Base-by-base conservation (phyloP, 30 jellyfish, hydroid and myxozoan genomes). In the Mastigias papua region DNA sequence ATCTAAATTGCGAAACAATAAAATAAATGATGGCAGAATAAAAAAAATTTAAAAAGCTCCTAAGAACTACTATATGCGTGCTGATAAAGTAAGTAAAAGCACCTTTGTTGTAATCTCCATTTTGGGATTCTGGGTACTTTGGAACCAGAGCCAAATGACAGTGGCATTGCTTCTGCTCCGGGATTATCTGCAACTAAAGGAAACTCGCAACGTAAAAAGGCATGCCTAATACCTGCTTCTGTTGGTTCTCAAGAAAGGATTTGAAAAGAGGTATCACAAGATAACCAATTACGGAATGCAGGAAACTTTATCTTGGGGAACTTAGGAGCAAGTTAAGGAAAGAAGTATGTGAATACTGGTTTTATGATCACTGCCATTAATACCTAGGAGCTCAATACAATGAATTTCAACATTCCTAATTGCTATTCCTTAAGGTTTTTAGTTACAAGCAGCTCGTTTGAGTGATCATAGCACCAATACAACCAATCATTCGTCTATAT, bases 81-180 rank as follows among this genome's bases (percentile, higher is more conserved):
- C n/a, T n/a, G n/a, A n/a, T n/a, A 46, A 8, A 46, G 16, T 46
- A 46, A 46, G 60, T 8, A 58, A 17, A 6, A 16, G 7, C 67
- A 91, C 98, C 98, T 91, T 37, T 91, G 98, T 66, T 91, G 98
- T 96, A 91, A 84, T 57, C 98, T 87, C 51, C 98, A 86, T 65
- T 84, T 91, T 19, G 94, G 91, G 8, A 96, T 91, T 54, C 98
- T 84, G 35, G 96, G 98, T 1, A 91, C 87, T 58, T 91, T 91
- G 22, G 98, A 96, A 34, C 98, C 98, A 61, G 84, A 91, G 32
- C 98, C 98, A 71, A 84, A 91, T 5, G 98, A 88, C 54, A 91
- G 84, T 27, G 84, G 92, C 5, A 91, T 91, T n/a, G 93, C 26
- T 54, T 91, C 98, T 20, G 96, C 92, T 22, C 77, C 91, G 9